Evolutionary conservation across 2,888 invertebrate genomes (phyloP), one percentile per base, ranked within the genome.

Genomic region (Cephus spinipes): DNA sequence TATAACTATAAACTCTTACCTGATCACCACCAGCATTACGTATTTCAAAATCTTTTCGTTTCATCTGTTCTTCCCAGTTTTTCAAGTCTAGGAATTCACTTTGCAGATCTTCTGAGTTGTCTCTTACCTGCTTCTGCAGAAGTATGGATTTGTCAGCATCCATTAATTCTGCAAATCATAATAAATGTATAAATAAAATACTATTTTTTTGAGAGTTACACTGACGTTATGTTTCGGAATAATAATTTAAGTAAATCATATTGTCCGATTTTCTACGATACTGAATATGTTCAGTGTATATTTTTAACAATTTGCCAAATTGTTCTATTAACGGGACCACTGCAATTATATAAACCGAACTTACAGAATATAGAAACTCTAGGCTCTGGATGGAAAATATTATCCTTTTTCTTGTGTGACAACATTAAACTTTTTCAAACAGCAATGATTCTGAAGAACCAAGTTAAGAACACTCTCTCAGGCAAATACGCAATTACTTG

Each of bases 51-150:
- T 96, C 96, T 92, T 95, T 95, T 82, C 93, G 92, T 92, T 95
- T 95, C 95, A 96, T 96, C 90, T 95, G 94, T 76, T 93, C 91
- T 86, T 95, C 95, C 95, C 95, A 95, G 89, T 93, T 93, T 90
- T 94, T 94, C 87, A 97, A 92, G 88, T 96, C 97, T 83, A 94
- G 93, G 90, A 95, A 92, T 91, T 94, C 96, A 83, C 93, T 94
- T 86, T 94, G 93, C 77, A 96, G 91, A 87, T 95, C 95, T 82
- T 94, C 93, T 35, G 94, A 94, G 92, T 96, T 97, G 86, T 96
- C 94, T 83, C 94, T 93, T 79, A 95, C 93, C 91, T 96, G 94
- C 88, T 94, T 94, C 92, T 96, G 96, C 80, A 97, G 90, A 81
- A 94, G 91, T 83, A 95, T 90, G 81, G 95, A 94, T 90, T 94